These are phyloP conservation scores for Drosophila atroscutellata DNA, from an alignment of 2,888 invertebrate genomes.

Conservation along the genomic window DNA sequence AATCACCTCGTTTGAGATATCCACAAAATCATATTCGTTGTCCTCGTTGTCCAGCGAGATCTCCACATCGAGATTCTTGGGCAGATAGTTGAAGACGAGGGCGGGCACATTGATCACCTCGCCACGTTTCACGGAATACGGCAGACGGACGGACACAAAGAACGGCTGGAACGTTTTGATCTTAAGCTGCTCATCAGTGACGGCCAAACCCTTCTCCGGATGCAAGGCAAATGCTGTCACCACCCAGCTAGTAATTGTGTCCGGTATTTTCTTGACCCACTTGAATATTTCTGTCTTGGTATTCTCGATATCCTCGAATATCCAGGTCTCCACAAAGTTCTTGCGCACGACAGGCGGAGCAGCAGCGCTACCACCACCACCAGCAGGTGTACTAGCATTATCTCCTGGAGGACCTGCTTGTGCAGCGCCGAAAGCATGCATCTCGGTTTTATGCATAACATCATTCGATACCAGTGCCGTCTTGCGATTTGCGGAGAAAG, in stretches of 20 bases:
- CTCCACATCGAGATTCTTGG: constrained; percentile 90
- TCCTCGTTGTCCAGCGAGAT: constrained; percentile 93
- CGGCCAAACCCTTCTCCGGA: constrained; percentile 90
- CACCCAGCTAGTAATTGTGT: constrained; percentile 93
- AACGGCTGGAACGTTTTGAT: constrained; percentile 92
- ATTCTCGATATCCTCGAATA: constrained; percentile 85
- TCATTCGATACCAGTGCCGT: constrained; percentile 26
- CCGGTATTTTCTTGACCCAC: constrained; percentile 88
- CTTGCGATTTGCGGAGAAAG: constrained; percentile 43
- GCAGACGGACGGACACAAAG: constrained; percentile 93
- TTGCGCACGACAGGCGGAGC: constrained; percentile 84
- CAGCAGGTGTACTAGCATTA: background rate
- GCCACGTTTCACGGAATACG: constrained; percentile 94
- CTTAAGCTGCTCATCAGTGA: constrained; percentile 89
- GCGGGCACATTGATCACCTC: constrained; percentile 95
- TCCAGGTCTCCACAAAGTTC: constrained; percentile 91
- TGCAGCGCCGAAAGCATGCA: background rate
- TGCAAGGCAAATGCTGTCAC: constrained; percentile 92
- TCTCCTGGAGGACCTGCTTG: accelerated
- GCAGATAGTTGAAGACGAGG: constrained; percentile 94
- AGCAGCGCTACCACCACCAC: background rate
- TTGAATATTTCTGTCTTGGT: constrained; percentile 72
- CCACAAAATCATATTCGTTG: constrained; percentile 93
- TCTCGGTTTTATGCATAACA: background rate
- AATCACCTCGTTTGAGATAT: constrained; percentile 93